Conservation (phyloP, 2,113 vertebrate genomes). For the Dipodomys merriami region DNA sequence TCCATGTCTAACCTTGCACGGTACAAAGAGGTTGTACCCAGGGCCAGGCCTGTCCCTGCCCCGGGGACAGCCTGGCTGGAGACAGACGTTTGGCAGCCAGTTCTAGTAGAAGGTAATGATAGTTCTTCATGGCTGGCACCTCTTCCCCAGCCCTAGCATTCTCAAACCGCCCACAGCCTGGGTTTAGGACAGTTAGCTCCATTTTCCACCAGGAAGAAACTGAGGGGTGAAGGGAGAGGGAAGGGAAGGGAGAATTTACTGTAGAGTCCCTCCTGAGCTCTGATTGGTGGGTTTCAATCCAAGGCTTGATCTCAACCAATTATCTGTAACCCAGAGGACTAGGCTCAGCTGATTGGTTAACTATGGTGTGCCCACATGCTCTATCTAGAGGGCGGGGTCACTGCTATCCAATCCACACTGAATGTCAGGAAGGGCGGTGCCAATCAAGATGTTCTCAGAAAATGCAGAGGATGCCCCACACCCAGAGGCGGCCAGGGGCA, state of each 20-base stretch:
- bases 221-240: too few relatives aligned
- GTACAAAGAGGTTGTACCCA: fast-evolving
- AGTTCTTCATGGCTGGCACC: neutral
- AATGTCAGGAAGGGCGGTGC: neutral
- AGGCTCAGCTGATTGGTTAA: constrained; percentile 21
- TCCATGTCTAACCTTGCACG: fast-evolving
- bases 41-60: too few relatives aligned
- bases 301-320: neutral
- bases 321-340: neutral
- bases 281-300: constrained; percentile 13
- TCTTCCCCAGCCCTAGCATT: fast-evolving
- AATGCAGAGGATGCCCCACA: neutral
- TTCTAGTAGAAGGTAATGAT: fast-evolving
- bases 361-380: neutral
- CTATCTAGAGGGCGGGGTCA: neutral
- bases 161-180: too few relatives aligned
- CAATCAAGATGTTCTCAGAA: neutral
- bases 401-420: neutral
- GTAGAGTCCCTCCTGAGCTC: neutral
- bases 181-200: too few relatives aligned
- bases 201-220: neutral
- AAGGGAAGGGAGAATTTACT: too few relatives aligned
- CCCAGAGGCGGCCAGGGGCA: fast-evolving
- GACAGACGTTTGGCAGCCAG: neutral
- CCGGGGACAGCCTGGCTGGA: neutral